Conservation (phyloP, 2,797 vertebrate genomes). For the Hydrophis major region DNA sequence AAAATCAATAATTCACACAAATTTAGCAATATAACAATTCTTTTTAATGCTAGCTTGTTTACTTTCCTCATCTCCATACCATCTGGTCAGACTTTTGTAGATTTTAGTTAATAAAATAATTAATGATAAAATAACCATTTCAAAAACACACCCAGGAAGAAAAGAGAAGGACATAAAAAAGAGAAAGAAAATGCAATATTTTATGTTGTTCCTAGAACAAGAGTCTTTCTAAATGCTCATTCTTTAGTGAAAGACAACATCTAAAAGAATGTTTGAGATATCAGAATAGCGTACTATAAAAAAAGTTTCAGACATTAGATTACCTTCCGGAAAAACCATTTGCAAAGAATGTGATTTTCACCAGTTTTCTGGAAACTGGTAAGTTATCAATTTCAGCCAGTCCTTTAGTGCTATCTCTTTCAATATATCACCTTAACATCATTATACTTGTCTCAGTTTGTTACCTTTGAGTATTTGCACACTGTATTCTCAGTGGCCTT, state of each 20-base stretch:
- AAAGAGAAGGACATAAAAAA: not conserved
- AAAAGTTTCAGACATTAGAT: not conserved
- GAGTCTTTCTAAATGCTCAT: not conserved
- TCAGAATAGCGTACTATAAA: not conserved
- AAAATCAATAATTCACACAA: not conserved
- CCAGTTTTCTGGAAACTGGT: fast-evolving
- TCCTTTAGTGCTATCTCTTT: conserved; percentile 19
- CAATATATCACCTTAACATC: conserved; percentile 25
- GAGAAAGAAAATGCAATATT: not conserved
- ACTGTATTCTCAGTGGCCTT: conserved; percentile 25
- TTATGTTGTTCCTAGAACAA: not conserved
- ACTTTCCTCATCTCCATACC: not conserved
- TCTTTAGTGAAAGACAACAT: conserved; percentile 5
- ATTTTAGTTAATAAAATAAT: not conserved
- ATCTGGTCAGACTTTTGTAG: not conserved
- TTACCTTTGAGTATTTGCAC: conserved; percentile 27
- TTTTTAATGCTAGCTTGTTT: conserved; percentile 3
- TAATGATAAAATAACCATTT: not conserved
- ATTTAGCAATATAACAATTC: not conserved
- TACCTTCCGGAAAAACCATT: conserved; percentile 20
- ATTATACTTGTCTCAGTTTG: conserved; percentile 24
- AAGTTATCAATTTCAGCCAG: conserved; percentile 1
- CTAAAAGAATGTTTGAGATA: conserved; percentile 12
- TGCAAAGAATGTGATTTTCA: conserved; percentile 26
- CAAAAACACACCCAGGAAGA: not conserved